Evolutionary conservation across 1,140 invertebrate genomes (phyloP).

Genomic region (Bilobella aurantiaca): DNA sequence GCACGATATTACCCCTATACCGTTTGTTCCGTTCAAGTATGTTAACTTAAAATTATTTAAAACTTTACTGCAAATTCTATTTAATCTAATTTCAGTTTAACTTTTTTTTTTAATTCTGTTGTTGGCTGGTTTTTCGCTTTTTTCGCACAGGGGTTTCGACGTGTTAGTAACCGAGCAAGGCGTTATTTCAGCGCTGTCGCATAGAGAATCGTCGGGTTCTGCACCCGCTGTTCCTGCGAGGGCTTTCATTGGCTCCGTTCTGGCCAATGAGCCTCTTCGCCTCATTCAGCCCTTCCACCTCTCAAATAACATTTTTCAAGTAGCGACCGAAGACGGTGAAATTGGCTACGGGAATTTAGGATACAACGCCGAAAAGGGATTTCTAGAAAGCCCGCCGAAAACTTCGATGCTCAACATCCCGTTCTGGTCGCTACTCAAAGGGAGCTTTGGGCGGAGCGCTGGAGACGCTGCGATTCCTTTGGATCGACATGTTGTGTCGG

Average conservation of each 20-base stretch:
- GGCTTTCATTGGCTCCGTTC: slow-evolving; percentile 16
- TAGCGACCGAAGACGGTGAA: slow-evolving; percentile 20
- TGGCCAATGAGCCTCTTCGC: slow-evolving; percentile 10
- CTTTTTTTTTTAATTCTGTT: too few relatives aligned
- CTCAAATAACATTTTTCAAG: slow-evolving; percentile 16
- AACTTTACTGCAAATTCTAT: too few relatives aligned
- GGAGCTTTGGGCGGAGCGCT: background rate
- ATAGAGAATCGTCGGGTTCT: too few relatives aligned
- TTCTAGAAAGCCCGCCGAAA: background rate
- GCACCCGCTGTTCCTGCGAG: too few relatives aligned
- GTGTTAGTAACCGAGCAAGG: too few relatives aligned
- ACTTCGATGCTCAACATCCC: background rate
- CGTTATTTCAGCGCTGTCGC: too few relatives aligned
- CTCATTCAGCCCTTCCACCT: slow-evolving; percentile 15
- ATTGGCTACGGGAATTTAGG: slow-evolving; percentile 21
- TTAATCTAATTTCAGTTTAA: too few relatives aligned
- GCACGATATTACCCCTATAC: background rate
- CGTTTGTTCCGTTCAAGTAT: background rate
- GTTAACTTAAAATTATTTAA: too few relatives aligned
- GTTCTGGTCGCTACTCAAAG: slow-evolving; percentile 7
- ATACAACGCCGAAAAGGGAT: background rate
- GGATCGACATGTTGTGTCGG: background rate
- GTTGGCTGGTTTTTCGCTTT: too few relatives aligned
- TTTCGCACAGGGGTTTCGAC: too few relatives aligned
- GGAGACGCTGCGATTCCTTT: background rate